Conservation (phyloP, 2,797 vertebrate species). For the Poeciliopsis infans region DNA sequence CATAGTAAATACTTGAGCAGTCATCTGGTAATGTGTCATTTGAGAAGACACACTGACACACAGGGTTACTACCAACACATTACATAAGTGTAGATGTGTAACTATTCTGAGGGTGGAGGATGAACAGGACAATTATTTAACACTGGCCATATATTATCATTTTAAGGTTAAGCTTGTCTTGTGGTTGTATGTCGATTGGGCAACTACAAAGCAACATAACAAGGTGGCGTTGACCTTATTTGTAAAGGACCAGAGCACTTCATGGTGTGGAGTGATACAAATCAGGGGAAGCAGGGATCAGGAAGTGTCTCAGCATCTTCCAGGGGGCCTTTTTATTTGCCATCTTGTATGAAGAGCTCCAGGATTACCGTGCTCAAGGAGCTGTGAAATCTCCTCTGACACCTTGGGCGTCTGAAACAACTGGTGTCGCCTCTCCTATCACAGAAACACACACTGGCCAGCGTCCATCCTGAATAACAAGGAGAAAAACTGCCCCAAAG, state of each 20-base stretch:
- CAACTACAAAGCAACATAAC: conserved; percentile 6
- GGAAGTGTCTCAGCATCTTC: conserved; percentile 64
- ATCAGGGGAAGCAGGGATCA: conserved; percentile 59
- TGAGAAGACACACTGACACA: background rate
- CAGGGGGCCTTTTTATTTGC: conserved; percentile 75
- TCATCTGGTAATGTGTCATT: background rate
- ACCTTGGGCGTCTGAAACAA: conserved; percentile 75
- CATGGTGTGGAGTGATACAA: conserved; percentile 33
- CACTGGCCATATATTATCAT: background rate
- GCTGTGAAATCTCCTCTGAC: conserved; percentile 80
- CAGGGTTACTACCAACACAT: background rate
- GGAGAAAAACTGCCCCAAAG: conserved; percentile 8
- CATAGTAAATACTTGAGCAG: background rate
- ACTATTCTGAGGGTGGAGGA: background rate
- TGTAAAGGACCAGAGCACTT: conserved; percentile 27
- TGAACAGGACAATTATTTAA: background rate
- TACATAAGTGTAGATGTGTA: background rate
- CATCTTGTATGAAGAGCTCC: conserved; percentile 75
- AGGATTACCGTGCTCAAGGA: conserved; percentile 79
- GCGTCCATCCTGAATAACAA: conserved; percentile 69
- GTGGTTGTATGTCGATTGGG: conserved; percentile 5
- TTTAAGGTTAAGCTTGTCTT: conserved; percentile 5
- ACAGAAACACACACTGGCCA: conserved; percentile 64
- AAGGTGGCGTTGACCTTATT: conserved; percentile 48
- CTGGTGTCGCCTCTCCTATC: conserved; percentile 67